phyloP scores from a whole-genome alignment of 2,888 invertebrate species.

The Sphecodes monilicornis region DNA sequence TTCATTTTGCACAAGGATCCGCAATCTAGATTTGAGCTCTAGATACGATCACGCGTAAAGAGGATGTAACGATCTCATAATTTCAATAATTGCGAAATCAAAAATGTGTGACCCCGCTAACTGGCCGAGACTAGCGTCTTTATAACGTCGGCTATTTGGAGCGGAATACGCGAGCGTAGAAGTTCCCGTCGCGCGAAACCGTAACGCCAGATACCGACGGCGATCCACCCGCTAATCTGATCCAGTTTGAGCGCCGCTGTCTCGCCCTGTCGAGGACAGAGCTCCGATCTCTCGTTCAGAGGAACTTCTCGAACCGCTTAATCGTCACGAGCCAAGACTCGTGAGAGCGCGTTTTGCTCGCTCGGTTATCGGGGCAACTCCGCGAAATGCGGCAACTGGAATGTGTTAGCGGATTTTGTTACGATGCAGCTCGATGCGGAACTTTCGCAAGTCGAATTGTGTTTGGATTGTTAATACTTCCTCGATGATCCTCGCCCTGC shows the following conservation, averaged over 20 bases:
- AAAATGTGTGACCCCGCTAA: conserved; percentile 56
- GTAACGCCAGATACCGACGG: conserved; percentile 33
- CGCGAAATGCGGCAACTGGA: background rate
- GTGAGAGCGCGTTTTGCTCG: conserved; percentile 6
- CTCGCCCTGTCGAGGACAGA: background rate
- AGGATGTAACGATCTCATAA: background rate
- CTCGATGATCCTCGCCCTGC: background rate
- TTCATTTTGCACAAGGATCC: background rate
- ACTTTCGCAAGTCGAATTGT: conserved; percentile 15
- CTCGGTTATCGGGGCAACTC: background rate
- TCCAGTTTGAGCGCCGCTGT: conserved; percentile 28
- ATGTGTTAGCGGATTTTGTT: background rate
- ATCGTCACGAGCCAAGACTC: background rate
- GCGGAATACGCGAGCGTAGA: conserved; percentile 14
- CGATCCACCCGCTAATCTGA: conserved; percentile 35
- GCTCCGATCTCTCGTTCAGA: background rate
- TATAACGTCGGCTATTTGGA: conserved; percentile 56
- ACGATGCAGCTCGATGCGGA: background rate
- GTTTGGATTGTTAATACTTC: conserved; percentile 12
- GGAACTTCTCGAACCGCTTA: conserved; percentile 3
- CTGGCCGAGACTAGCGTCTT: conserved; percentile 63
- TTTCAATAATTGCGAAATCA: background rate
- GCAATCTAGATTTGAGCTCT: background rate
- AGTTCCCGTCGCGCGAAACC: conserved; percentile 22
- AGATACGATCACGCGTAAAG: background rate